Base-by-base conservation (phyloP, 2,113 vertebrate genomes). In the Nesoenas mayeri region DNA sequence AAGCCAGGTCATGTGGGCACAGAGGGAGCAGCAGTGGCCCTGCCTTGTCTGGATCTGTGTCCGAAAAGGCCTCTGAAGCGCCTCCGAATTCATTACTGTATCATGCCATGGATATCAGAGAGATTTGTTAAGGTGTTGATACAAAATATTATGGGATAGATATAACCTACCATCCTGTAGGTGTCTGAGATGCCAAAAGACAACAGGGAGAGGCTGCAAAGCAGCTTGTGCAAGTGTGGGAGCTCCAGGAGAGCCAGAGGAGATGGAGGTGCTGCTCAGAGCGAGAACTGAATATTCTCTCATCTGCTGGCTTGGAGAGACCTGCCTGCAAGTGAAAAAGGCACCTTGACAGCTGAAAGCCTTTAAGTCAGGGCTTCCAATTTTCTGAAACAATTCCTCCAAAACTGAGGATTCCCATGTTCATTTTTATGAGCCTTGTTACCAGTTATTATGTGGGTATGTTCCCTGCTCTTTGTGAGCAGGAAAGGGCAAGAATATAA, bases 201-300 rank as follows among this genome's bases (percentile, higher is more conserved):
- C 36, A 57, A 67, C 0, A 6, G 16, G 26, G 18, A 4, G 7
- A 26, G n/a, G 15, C 44, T 74, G 32, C n/a, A 50, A 53, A 70
- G n/a, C 2, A 8, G 16, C 20, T 44, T 0, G 1, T n/a, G 25
- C 2, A 4, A 28, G 10, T 0, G 0, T 5, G 8, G 73, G 54
- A 94, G 17, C n/a, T 54, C 40, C 50, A 32, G 20, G 36, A 79
- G 47, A 32, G 9, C 24, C 2, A 2, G 21, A 36, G 11, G 48
- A 84, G 65, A 44, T n/a, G 15, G 16, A 73, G 32, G 38, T 42
- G 28, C 54, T 84, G 54, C 32, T 77, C 69, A 73, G 58, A 66
- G 20, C 28, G 26, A 15, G n/a, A 66, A 32, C 7, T 38, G 72
- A 72, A 53, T 15, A 32, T 72, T 29, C 28, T 82, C 60, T 88